phyloP scores from a whole-genome alignment of 2,888 invertebrate genomes.

The Synergus japonicus region DNA sequence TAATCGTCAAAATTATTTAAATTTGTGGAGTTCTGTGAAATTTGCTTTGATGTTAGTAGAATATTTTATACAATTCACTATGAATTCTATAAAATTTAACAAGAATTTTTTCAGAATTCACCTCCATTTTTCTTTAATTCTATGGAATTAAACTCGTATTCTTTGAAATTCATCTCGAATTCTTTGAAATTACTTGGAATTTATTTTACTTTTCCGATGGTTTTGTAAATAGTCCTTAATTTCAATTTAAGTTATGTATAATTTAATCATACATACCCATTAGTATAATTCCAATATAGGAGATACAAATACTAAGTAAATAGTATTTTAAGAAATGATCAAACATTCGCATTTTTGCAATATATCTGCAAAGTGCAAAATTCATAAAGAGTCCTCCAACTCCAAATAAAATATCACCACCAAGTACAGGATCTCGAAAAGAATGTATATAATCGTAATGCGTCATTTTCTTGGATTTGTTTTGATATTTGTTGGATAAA shows the following conservation, averaged over 20 bases:
- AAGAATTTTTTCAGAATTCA: too few species aligned
- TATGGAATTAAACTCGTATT: too few species aligned
- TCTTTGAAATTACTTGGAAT: too few species aligned
- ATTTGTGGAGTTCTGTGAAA: too few species aligned
- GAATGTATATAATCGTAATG: not conserved
- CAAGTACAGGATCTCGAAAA: not conserved
- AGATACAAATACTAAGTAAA: not conserved
- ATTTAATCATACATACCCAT: not conserved
- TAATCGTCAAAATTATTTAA: too few species aligned
- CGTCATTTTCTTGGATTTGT: not conserved
- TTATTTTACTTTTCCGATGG: too few species aligned
- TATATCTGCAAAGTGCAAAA: not conserved
- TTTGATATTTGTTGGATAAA: not conserved
- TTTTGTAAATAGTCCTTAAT: not conserved
- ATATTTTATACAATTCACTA: too few species aligned
- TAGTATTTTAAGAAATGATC: not conserved
- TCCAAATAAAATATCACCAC: constrained; percentile 1
- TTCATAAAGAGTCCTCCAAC: not conserved
- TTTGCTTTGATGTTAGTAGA: too few species aligned
- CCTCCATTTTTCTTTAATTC: too few species aligned
- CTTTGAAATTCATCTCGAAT: too few species aligned
- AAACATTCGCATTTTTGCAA: not conserved
- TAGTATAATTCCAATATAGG: not conserved
- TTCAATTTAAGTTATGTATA: not conserved
- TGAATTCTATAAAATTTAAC: too few species aligned